phyloP scores from a whole-genome alignment of 2,797 vertebrate genomes.

The Pseudotriccus pelzelni region DNA sequence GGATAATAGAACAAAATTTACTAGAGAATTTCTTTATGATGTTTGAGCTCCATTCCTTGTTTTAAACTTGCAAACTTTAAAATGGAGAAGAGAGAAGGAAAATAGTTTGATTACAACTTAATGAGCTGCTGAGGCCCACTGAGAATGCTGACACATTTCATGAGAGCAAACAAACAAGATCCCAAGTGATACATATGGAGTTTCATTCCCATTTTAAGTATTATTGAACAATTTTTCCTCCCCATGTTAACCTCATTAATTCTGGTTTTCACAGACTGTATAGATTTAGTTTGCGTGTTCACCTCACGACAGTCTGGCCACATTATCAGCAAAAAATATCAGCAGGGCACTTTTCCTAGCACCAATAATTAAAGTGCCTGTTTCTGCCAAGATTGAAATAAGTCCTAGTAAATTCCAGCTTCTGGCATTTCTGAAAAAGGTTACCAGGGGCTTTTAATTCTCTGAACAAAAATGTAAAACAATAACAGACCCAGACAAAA shows the following conservation, averaged over 20 bases:
- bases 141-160: background rate
- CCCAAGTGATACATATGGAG: background rate
- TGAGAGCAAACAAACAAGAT: background rate
- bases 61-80: background rate
- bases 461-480: slow-evolving; percentile 8
- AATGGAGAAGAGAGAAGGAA: background rate
- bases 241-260: background rate
- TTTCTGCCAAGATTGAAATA: slow-evolving; percentile 37
- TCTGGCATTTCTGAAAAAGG: slow-evolving; percentile 45
- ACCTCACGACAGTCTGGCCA: background rate
- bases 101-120: background rate
- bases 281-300: background rate
- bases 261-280: background rate
- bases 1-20: background rate
- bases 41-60: background rate
- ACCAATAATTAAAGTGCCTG: slow-evolving; percentile 26
- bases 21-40: background rate
- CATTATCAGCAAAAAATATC: slow-evolving; percentile 36
- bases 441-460: slow-evolving; percentile 57
- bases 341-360: slow-evolving; percentile 27
- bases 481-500: slow-evolving; percentile 29
- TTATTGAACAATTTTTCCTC: background rate
- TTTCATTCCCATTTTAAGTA: background rate
- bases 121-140: background rate
- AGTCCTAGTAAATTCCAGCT: slow-evolving; percentile 44